Percentiles rank a stretch among this genome's conserved stretches.
These are phyloP conservation scores for Pseudomugil gertrudae DNA, from an alignment of 2,797 vertebrate genomes.

Conservation along the genomic window DNA sequence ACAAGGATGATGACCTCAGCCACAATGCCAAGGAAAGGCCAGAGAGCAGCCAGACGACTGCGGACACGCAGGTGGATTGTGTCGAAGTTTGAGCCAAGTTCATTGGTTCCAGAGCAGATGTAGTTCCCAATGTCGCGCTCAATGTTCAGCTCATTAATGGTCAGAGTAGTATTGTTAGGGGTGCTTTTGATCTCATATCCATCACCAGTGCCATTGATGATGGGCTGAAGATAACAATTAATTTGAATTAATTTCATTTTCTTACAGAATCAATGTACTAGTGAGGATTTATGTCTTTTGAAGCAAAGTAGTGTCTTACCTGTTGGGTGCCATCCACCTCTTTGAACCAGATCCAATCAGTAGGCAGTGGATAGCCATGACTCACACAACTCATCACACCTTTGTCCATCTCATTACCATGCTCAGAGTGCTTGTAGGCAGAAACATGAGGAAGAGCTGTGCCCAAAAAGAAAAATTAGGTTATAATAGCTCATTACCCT, in stretches of 20 bases:
- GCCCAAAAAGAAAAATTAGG: background rate
- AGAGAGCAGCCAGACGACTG: constrained; percentile 91
- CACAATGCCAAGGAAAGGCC: constrained; percentile 98
- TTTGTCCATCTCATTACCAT: constrained; percentile 87
- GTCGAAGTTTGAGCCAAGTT: constrained; percentile 19
- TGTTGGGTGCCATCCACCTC: rapidly evolving
- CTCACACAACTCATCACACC: constrained; percentile 83
- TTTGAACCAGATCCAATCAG: constrained; percentile 77
- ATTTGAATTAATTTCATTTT: background rate
- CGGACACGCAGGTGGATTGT: constrained; percentile 86
- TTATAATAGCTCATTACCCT: no score
- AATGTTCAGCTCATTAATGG: constrained; percentile 77
- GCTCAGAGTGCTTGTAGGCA: constrained; percentile 87
- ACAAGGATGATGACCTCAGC: constrained; percentile 94
- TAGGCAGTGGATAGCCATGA: constrained; percentile 79
- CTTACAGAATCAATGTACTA: no score
- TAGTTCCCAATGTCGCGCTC: constrained; percentile 84
- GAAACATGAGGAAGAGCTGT: constrained; percentile 83
- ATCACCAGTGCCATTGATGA: constrained; percentile 79
- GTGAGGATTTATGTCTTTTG: no score
- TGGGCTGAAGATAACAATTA: constrained; percentile 53
- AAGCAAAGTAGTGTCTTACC: constrained; percentile 51
- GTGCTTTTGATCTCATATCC: constrained; percentile 82
- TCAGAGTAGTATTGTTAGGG: constrained; percentile 80
- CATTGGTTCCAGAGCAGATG: constrained; percentile 79